Percentiles rank a stretch among this genome's conserved stretches.
phyloP scores from a whole-genome alignment of 2,888 invertebrate genomes.

The Hymenopus coronatus region DNA sequence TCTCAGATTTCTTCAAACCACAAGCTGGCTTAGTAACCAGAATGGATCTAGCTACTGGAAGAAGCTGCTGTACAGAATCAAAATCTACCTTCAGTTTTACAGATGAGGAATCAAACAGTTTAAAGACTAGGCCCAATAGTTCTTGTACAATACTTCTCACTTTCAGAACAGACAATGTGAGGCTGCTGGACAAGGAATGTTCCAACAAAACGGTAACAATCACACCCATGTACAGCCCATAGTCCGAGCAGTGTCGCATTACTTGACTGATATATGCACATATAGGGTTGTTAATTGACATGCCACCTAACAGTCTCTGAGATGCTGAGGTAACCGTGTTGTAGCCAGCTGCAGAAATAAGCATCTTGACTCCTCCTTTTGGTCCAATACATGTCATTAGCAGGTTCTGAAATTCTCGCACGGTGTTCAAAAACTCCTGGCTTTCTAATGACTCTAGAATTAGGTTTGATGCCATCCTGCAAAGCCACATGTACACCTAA shows the following conservation, averaged over 20 bases:
- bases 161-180: neutral
- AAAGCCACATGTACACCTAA: neutral
- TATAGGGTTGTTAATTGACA: slow-evolving; percentile 28
- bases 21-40: slow-evolving; percentile 28
- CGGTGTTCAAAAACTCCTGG: slow-evolving; percentile 19
- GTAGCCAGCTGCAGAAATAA: slow-evolving; percentile 29
- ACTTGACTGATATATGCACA: slow-evolving; percentile 28
- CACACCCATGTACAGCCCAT: slow-evolving; percentile 31
- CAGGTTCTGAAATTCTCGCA: slow-evolving; percentile 22
- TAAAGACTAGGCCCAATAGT: neutral
- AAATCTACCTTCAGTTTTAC: slow-evolving; percentile 27
- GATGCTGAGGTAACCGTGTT: slow-evolving; percentile 28
- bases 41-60: slow-evolving; percentile 24
- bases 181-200: neutral
- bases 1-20: slow-evolving; percentile 9
- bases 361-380: slow-evolving; percentile 29
- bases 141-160: slow-evolving; percentile 16
- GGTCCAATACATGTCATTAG: slow-evolving; percentile 30
- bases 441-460: slow-evolving; percentile 27
- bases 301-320: slow-evolving; percentile 24
- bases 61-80: slow-evolving; percentile 24
- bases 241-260: slow-evolving; percentile 28
- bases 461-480: slow-evolving; percentile 8
- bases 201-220: slow-evolving; percentile 21
- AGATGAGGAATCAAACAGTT: neutral